A percentile compares a stretch with the other conserved stretches of the same genome.
Evolutionary conservation across 2,888 invertebrate genomes (phyloP).

Genomic region (Blera fallax): DNA sequence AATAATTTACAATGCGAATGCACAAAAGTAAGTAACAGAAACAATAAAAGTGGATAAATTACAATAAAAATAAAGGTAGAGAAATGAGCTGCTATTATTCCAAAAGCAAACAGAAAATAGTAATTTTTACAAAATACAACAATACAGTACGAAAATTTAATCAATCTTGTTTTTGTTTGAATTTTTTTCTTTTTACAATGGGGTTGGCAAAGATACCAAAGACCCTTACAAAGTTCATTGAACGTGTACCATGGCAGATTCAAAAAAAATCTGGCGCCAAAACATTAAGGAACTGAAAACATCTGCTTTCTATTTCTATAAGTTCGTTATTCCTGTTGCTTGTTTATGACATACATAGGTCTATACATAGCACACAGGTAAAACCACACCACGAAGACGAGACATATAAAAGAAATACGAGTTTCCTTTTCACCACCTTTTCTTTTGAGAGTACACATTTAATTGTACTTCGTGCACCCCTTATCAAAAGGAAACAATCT

Average conservation of each 20-base stretch:
- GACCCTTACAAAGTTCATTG: conserved; percentile 15
- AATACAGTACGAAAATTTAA: conserved; percentile 16
- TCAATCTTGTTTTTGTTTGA: not conserved
- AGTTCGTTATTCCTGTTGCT: conserved; percentile 40
- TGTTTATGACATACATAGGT: conserved; percentile 10
- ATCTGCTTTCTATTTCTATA: conserved; percentile 50
- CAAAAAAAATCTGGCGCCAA: conserved; percentile 53
- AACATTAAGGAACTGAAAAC: conserved; percentile 20
- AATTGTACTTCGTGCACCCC: conserved; percentile 21
- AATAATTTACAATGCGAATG: conserved; percentile 54
- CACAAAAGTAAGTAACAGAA: conserved; percentile 37
- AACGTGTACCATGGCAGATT: not conserved
- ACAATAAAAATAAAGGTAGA: conserved; percentile 17
- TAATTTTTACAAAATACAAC: conserved; percentile 37
- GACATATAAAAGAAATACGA: not conserved
- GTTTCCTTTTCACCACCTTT: conserved; percentile 42
- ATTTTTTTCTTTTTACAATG: not conserved
- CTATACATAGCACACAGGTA: not conserved
- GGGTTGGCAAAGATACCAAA: not conserved
- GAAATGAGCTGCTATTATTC: conserved; percentile 2
- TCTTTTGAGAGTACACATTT: not conserved
- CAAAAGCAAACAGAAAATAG: conserved; percentile 20
- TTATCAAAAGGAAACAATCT: conserved; percentile 45
- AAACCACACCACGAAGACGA: conserved; percentile 25
- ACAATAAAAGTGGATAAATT: conserved; percentile 17